Evolutionary conservation across 2,797 vertebrate genomes (phyloP).

Genomic region (Gallinago solitaria): DNA sequence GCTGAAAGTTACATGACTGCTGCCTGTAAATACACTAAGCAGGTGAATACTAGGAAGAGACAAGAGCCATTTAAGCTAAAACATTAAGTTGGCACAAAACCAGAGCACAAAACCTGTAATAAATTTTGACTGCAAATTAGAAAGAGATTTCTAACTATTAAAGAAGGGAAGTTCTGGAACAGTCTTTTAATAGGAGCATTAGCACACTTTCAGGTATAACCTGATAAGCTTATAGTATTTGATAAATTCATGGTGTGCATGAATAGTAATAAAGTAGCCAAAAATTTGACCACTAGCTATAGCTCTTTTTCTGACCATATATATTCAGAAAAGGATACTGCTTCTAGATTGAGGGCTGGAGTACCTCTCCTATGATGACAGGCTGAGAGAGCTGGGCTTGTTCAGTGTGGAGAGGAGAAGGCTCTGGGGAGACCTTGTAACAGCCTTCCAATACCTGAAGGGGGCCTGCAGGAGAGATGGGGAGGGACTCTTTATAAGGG

Average conservation of each 20-base stretch:
- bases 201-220: background rate
- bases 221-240: background rate
- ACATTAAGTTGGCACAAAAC: background rate
- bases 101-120: background rate
- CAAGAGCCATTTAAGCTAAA: background rate
- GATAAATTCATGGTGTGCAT: background rate
- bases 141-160: background rate
- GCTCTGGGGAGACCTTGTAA: too few relatives aligned
- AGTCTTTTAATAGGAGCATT: background rate
- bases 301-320: background rate
- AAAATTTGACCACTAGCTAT: background rate
- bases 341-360: too few relatives aligned
- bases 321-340: background rate
- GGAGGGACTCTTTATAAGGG: too few relatives aligned
- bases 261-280: background rate
- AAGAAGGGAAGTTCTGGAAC: background rate
- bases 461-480: too few relatives aligned
- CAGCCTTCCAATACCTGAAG: too few relatives aligned
- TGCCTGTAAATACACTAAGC: background rate
- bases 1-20: background rate
- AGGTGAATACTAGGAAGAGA: background rate
- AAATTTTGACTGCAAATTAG: background rate
- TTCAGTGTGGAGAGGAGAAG: too few relatives aligned
- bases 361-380: too few relatives aligned
- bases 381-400: too few relatives aligned